phyloP scores from a whole-genome alignment of 2,797 vertebrate species.

The Syndactyla subalaris region DNA sequence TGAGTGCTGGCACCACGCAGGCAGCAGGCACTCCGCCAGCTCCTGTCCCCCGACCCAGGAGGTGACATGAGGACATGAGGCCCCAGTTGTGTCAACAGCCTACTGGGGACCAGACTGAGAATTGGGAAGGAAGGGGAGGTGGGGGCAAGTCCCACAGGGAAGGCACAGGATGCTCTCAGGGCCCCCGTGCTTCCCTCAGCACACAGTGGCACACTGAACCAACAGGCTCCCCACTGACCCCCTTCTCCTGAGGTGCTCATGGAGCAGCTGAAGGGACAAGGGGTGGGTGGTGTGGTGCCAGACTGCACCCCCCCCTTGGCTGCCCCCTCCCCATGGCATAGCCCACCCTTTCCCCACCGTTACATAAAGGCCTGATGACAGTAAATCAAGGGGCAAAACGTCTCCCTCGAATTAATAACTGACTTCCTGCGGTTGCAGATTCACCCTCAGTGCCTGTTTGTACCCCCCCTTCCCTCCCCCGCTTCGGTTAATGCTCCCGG shows the following conservation, averaged over 20 bases:
- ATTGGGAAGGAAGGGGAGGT: accelerated
- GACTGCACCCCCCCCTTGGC: accelerated
- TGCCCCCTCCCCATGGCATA: not conserved
- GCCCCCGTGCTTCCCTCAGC: not conserved
- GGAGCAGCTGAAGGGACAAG: not conserved
- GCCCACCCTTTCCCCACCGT: not conserved
- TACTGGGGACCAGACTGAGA: not conserved
- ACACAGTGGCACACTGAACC: accelerated
- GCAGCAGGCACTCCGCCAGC: not conserved
- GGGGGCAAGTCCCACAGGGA: not conserved
- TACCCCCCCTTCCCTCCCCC: not conserved
- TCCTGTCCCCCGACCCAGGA: not conserved
- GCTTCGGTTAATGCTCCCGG: slow-evolving; percentile 5
- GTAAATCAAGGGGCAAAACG: slow-evolving; percentile 68
- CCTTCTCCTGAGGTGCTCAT: accelerated
- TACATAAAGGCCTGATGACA: slow-evolving; percentile 17
- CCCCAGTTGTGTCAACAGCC: not conserved
- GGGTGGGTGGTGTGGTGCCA: not conserved
- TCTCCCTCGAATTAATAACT: slow-evolving; percentile 60
- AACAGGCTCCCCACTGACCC: not conserved
- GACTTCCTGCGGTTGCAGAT: slow-evolving; percentile 73
- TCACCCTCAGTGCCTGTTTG: slow-evolving; percentile 31
- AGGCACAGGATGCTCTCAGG: accelerated
- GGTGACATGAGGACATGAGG: not conserved
- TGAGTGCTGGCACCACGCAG: not conserved